Conservation (phyloP, 2,797 vertebrate genomes). For the Anas flavirostris region DNA sequence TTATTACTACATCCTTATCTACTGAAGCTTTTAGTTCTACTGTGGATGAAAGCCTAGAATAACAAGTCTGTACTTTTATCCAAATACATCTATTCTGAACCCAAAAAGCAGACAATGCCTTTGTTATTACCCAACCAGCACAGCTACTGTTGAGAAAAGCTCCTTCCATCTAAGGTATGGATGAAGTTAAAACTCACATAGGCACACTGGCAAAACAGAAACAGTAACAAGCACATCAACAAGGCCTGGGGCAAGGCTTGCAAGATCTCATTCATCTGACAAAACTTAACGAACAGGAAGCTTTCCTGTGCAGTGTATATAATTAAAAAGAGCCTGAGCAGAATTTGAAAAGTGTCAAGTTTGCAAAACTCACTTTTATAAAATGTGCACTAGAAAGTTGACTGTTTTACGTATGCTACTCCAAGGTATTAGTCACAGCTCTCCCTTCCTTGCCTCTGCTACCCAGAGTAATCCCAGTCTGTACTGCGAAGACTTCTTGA, state of each 20-base stretch:
- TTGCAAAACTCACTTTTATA: neutral
- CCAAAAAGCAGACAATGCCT: neutral
- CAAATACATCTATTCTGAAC: neutral
- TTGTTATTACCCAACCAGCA: neutral
- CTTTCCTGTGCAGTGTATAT: neutral
- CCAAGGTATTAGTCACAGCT: rapidly evolving
- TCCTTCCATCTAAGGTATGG: neutral
- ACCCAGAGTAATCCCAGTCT: neutral
- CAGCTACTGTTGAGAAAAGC: neutral
- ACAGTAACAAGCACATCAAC: neutral
- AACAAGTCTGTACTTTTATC: neutral
- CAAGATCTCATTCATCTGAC: neutral
- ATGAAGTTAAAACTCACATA: neutral
- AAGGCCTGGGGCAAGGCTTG: neutral
- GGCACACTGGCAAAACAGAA: neutral
- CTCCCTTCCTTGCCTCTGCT: neutral
- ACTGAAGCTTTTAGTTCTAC: neutral
- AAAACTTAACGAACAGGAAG: neutral
- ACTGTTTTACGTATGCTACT: rapidly evolving
- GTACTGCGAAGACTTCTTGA: rapidly evolving
- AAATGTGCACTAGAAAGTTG: rapidly evolving
- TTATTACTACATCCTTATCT: neutral
- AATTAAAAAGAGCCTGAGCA: neutral
- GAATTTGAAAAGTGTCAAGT: neutral
- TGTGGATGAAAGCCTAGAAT: neutral